Evolutionary conservation across 2,113 vertebrate genomes (phyloP), one percentile per base, ranked within the genome.

Genomic region (Ptychochromis oligacanthus): DNA sequence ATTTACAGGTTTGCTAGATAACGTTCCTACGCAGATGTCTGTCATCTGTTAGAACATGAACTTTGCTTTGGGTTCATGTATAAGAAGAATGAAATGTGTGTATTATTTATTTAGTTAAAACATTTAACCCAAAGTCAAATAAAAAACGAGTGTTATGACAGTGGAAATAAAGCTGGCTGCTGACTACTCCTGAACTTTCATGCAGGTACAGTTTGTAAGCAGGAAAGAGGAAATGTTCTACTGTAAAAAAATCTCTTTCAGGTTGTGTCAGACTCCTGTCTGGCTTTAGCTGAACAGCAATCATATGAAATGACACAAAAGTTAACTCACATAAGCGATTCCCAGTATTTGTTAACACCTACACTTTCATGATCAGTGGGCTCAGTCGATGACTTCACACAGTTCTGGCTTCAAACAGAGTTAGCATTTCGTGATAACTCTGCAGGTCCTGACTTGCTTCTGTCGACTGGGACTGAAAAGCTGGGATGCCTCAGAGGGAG

Each of bases 381-480:
- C 59, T 75, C 40, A n/a, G 78, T 20, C 8, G 0, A 46, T 89
- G 86, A 85, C 77, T 72, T 89, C 86, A 84, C 31, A 82, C 57
- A 13, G 18, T 75, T 52, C 54, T 52, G 70, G 31, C 20, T 80
- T 67, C 75, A 82, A 56, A 43, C n/a, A 60, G 2, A 43, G 56
- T 84, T 81, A 72, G 83, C 1, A 75, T 74, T 57, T 62, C 14
- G 36, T 60, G 58, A 46, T 14, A 67, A 46, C 38, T 67, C 64
- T 67, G 14, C 91, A 65, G 54, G 92, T 81, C 78, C 64, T 24
- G 75, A 85, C 82, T 86, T 62, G 86, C 28, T 79, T 46, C 38
- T 15, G n/a, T 52, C 18, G 5, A 43, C 13, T 5, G 8, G 11
- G 62, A 34, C 31, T 65, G 49, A 65, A 18, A 17, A 46, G 28